Percentiles rank a stretch among this genome's conserved stretches.
Evolutionary conservation across 2,113 vertebrate species (phyloP).

Genomic region (Podarcis muralis): DNA sequence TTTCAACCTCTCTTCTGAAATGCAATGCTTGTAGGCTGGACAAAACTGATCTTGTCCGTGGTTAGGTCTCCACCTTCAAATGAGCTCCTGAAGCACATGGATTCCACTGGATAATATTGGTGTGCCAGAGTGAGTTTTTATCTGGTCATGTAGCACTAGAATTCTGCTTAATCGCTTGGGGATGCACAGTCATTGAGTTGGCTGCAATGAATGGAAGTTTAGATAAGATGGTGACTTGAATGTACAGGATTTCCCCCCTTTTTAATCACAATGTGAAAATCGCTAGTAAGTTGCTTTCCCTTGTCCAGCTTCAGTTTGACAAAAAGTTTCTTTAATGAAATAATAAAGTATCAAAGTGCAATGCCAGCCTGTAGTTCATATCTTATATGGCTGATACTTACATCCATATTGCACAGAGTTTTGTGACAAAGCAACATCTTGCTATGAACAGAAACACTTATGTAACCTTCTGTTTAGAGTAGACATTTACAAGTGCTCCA

Average conservation of each 20-base stretch:
- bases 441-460: background rate
- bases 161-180: background rate
- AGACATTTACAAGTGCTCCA: background rate
- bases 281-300: background rate
- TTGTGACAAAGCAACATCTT: background rate
- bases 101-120: background rate
- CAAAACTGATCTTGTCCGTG: background rate
- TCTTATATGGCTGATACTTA: background rate
- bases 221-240: too few relatives aligned
- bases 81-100: background rate
- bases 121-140: background rate
- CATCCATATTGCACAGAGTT: background rate
- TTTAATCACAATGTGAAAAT: background rate
- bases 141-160: background rate
- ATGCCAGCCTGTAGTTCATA: background rate
- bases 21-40: background rate
- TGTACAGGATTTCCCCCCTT: fast-evolving
- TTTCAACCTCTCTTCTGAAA: background rate
- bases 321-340: too few relatives aligned
- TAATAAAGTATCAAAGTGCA: background rate
- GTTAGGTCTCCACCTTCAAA: background rate
- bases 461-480: background rate
- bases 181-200: background rate
- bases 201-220: background rate
- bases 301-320: background rate